Percentiles rank a stretch among this genome's conserved stretches.
Evolutionary conservation across 2,113 vertebrate species (phyloP).

Genomic region (Paratilapia polleni): DNA sequence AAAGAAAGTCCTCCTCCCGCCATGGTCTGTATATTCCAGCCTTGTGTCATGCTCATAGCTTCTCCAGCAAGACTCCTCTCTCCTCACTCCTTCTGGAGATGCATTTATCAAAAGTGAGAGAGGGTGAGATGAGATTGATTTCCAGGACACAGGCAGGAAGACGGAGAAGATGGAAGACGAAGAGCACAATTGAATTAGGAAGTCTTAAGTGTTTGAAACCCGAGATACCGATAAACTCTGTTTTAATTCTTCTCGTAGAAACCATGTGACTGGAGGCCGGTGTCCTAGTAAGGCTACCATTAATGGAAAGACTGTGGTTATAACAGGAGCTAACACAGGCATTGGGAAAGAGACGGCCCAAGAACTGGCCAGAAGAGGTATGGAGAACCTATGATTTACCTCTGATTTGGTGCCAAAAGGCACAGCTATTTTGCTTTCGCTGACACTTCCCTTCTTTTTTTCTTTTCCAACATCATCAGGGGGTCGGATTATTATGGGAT

Average conservation of each 20-base stretch:
- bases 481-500: conserved; percentile 87
- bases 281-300: conserved; percentile 85
- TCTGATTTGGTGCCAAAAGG: background rate
- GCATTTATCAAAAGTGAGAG: background rate
- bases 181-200: background rate
- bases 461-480: conserved; percentile 69
- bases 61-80: background rate
- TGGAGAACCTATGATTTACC: background rate
- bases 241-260: conserved; percentile 66
- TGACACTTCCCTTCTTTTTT: background rate
- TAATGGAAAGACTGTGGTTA: conserved; percentile 85
- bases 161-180: no score
- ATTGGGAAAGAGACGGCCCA: conserved; percentile 86
- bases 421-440: background rate
- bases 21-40: no score
- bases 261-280: conserved; percentile 81
- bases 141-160: no score
- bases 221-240: background rate
- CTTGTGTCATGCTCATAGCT: background rate
- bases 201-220: background rate
- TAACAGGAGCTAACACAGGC: conserved; percentile 89
- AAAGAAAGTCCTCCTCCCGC: no score
- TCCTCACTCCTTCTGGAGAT: background rate
- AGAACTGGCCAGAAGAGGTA: conserved; percentile 83
- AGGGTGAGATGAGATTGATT: no score